phyloP scores from a whole-genome alignment of 2,113 vertebrate species.

The Chitala chitala region DNA sequence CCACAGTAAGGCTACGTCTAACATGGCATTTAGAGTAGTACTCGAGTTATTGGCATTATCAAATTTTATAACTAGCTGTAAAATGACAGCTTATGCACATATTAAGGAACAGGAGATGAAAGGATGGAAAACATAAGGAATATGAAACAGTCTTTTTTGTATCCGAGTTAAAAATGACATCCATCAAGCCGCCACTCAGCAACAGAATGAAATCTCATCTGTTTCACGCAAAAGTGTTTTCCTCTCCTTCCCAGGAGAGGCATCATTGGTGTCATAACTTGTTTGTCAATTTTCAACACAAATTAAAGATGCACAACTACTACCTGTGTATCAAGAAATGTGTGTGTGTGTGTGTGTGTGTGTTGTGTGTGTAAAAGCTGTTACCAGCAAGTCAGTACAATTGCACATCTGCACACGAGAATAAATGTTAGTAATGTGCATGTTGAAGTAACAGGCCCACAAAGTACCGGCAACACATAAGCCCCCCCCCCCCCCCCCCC shows the following conservation, averaged over 20 bases:
- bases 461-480: no score
- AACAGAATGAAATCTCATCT: constrained; percentile 44
- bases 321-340: constrained; percentile 56
- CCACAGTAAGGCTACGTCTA: background rate
- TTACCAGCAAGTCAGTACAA: constrained; percentile 51
- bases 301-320: constrained; percentile 57
- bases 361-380: no score
- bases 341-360: no score
- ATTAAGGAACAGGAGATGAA: constrained; percentile 24
- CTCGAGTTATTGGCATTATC: constrained; percentile 9
- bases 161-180: constrained; percentile 39
- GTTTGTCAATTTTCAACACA: constrained; percentile 62
- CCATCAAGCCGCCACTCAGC: constrained; percentile 36
- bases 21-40: background rate
- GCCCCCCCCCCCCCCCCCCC: no score
- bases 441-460: no score
- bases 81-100: background rate
- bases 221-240: constrained; percentile 32
- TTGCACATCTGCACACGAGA: no score
- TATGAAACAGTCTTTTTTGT: constrained; percentile 33
- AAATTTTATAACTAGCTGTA: background rate
- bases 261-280: constrained; percentile 57
- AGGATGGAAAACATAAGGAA: constrained; percentile 24
- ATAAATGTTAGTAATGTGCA: no score
- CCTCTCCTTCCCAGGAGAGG: constrained; percentile 50